Conservation (phyloP, 2,113 vertebrate species). For the Lagopus muta region DNA sequence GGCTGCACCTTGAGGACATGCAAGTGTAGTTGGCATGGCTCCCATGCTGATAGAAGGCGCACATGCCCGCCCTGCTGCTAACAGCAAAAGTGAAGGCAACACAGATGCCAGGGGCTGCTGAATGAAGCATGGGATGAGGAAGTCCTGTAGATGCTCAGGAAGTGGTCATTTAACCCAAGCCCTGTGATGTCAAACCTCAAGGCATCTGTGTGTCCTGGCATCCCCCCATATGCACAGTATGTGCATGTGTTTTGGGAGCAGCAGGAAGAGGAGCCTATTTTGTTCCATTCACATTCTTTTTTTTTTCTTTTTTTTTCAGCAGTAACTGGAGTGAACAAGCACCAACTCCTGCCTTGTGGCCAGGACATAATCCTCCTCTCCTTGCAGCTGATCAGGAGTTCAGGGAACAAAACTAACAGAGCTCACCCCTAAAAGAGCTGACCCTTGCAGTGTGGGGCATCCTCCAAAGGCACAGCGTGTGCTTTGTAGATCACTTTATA, state of each 20-base stretch:
- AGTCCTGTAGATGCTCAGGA: background rate
- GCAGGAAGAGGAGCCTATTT: background rate
- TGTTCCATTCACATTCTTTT: background rate
- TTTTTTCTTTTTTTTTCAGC: background rate
- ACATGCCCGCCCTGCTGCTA: accelerated
- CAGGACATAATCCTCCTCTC: background rate
- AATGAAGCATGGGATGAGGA: accelerated
- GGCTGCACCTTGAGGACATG: constrained; percentile 12
- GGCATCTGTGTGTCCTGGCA: background rate
- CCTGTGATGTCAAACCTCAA: background rate
- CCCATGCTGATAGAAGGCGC: background rate
- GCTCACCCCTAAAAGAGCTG: background rate
- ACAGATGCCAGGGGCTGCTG: background rate
- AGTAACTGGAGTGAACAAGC: background rate
- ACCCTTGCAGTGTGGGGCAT: background rate
- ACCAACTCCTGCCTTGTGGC: background rate
- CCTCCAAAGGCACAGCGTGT: background rate
- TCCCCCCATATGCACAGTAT: accelerated
- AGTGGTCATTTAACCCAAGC: background rate
- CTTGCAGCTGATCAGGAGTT: background rate
- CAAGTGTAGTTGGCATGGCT: background rate
- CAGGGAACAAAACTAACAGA: background rate
- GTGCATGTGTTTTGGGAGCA: background rate
- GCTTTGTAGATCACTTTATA: background rate
- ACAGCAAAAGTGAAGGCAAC: background rate